phyloP scores from a whole-genome alignment of 2,113 vertebrate genomes.

The Microcebus ravelobensis region DNA sequence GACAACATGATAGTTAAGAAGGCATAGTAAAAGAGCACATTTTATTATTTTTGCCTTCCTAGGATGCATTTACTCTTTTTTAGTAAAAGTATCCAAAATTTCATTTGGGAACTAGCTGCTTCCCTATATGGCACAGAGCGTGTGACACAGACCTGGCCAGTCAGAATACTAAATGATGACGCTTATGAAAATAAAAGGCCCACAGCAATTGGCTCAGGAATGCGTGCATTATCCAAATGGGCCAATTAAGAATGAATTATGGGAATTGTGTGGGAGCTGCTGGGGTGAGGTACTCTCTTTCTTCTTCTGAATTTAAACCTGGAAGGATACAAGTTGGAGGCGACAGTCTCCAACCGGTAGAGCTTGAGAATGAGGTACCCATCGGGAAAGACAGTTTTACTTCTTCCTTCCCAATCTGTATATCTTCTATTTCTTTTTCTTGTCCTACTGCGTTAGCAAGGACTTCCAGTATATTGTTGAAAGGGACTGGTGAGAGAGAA shows the following conservation, averaged over 20 bases:
- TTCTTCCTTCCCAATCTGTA: not conserved
- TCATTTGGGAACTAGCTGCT: not conserved
- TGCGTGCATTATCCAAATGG: not conserved
- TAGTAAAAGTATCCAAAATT: not conserved
- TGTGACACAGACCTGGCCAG: not conserved
- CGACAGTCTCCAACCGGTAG: not conserved
- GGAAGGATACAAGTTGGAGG: not conserved
- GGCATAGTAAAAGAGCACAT: not conserved
- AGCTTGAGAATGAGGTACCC: not conserved
- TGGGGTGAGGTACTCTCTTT: not conserved
- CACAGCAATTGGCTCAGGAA: not conserved
- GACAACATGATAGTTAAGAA: not conserved
- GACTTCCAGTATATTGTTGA: not conserved
- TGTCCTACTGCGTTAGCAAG: not conserved
- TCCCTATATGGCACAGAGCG: not conserved
- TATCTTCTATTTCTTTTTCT: conserved; percentile 9
- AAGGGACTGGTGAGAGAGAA: not conserved
- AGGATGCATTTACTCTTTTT: not conserved
- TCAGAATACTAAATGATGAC: not conserved
- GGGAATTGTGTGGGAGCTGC: not conserved
- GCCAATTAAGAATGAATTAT: not conserved
- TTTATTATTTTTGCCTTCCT: not conserved
- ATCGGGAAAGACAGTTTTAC: not conserved
- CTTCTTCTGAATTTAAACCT: not conserved
- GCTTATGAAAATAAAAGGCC: not conserved